Evolutionary conservation across 2,113 vertebrate species (phyloP), one percentile per base, ranked within the genome.

Genomic region (Bujurquina vittata): DNA sequence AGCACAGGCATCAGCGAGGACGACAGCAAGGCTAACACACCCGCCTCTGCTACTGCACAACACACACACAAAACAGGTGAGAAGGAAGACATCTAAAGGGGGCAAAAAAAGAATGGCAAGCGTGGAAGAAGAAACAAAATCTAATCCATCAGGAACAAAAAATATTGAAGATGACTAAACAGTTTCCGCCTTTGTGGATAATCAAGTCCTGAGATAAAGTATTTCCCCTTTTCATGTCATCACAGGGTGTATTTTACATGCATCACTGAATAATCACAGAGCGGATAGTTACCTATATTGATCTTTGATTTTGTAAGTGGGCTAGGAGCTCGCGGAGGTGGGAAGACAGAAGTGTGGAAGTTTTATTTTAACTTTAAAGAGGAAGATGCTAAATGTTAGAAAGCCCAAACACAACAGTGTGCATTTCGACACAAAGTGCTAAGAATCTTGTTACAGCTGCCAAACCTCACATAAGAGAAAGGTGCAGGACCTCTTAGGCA

Each of bases 31-130:
- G 86, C 94, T 43, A 90, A 94, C 63, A 84, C 67, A 33, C 80
- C 90, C 3, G 7, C 35, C 15, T 43, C 83, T 1, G 14, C 37
- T 5, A 26, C 59, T 4, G 26, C 85, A 61, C 58, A 84, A 52
- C 74, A 82, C 61, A 73, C 93, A 81, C 93, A 91, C 88, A 96
- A 95, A 93, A 95, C 97, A 91, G 98, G 98, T 99, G 88, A 97
- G 95, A 58, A 72, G 65, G 26, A 54, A 72, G 3, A 65, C 33
- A 22, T 75, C 18, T n/a, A 22, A 55, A 18, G 17, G 17, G 17
- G n/a, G 37, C 1, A n/a, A 20, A 63, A 56, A 75, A 67, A 43
- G 5, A 33, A 72, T 52, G 17, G 3, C 0, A 52, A 31, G 26
- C 26, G 26, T 26, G 26, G 26, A 26, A 26, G 26, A 26, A 26